Percentiles rank a stretch among this genome's conserved stretches.
phyloP scores from a whole-genome alignment of 2,797 vertebrate species.

The Danio jaintianensis region DNA sequence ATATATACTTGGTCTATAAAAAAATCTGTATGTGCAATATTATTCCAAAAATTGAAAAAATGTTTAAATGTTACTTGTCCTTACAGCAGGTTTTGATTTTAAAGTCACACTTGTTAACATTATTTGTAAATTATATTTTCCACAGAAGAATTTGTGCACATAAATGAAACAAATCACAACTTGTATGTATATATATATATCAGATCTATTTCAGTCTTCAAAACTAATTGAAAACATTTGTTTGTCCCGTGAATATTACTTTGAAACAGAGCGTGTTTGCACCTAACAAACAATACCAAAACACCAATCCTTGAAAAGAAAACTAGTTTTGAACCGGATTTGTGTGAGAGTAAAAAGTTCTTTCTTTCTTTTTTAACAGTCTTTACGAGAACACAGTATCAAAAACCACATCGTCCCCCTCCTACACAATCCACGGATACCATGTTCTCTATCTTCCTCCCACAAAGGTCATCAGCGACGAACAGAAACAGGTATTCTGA shows the following conservation, averaged over 20 bases:
- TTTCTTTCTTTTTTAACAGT: constrained; percentile 77
- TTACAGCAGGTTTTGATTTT: not conserved
- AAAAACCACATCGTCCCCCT: constrained; percentile 89
- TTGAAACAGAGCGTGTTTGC: not conserved
- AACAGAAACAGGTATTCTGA: constrained; percentile 80
- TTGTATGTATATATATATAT: no score
- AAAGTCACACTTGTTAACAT: not conserved
- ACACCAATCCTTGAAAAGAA: constrained; percentile 73
- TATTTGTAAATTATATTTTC: not conserved
- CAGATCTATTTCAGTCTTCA: not conserved
- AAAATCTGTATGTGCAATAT: not conserved
- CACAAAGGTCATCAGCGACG: constrained; percentile 91
- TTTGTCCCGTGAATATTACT: not conserved
- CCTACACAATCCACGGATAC: constrained; percentile 83
- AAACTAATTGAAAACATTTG: not conserved
- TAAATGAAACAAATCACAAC: not conserved
- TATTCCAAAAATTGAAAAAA: not conserved
- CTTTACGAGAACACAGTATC: constrained; percentile 87
- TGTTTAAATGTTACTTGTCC: not conserved
- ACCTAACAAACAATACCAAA: constrained; percentile 11
- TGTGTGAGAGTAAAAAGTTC: constrained; percentile 70
- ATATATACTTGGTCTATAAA: not conserved
- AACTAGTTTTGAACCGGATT: constrained; percentile 70
- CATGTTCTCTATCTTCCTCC: constrained; percentile 79
- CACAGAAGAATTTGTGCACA: not conserved